Base-by-base conservation (phyloP, 2,113 vertebrate species). In the Girardinichthys multiradiatus region DNA sequence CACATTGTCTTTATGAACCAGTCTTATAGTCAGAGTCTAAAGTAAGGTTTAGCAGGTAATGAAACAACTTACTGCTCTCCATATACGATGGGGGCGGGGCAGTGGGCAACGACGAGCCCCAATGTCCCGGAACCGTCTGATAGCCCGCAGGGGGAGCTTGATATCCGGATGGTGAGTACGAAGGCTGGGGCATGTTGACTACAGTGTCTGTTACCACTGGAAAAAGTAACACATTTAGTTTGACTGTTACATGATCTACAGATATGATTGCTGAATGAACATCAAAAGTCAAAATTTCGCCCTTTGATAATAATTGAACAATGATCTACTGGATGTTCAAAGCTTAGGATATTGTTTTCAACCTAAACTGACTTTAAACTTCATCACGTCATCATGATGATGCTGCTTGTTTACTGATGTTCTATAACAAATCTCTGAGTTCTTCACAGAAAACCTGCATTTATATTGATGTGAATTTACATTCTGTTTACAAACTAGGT, bases 1-100 rank as follows among this genome's bases (percentile, higher is more conserved):
- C 2, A 10, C 17, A 54, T 11, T 54, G 9, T 54, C 21, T 63
- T 28, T 63, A 19, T 42, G 13, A 64, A 15, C 21, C 6, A 45
- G 21, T 29, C 24, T 45, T 42, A 29, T 1, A 29, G 39, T 48
- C 1, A 60, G 14, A 21, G 14, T 30, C 21, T 30, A 4, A 60
- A 60, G 21, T 30, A 30, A 19, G 48, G 24, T 54, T 54, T 1
- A 2, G 21, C 9, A 54, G 24, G 21, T 21, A 60, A 60, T 21
- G 29, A 58, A 45, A 48, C 54, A 59, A 77, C 91, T 92, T 80
- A 91, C 95, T 7, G 0, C 89, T 89, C 72, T 95, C 95, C 1
- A 94, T 77, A 69, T 97, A 97, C 27, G 95, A 87, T 0, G 94
- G 96, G 1, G 96, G 90, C 2, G 91, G 96, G 75, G 94, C 95